Conservation (phyloP, 2,797 vertebrate species). For the Accipiter fasciatus region DNA sequence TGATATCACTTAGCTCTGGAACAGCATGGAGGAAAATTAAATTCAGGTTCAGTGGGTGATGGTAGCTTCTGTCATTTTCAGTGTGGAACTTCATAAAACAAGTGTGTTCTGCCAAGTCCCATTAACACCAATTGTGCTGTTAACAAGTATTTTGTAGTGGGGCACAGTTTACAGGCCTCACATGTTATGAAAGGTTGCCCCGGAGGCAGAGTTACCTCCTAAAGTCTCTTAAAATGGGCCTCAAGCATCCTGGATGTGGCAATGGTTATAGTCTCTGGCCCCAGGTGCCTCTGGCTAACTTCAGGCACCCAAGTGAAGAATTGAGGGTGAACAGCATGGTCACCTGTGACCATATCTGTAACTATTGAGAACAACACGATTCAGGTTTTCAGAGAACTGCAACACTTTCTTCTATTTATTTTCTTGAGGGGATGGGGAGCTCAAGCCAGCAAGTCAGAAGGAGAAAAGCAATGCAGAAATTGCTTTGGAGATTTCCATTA, state of each 20-base stretch:
- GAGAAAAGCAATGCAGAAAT: neutral
- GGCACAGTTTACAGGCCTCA: neutral
- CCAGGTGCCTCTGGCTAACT: neutral
- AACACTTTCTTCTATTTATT: neutral
- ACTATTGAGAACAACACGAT: neutral
- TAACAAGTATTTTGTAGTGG: neutral
- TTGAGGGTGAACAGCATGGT: neutral
- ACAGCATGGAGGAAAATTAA: neutral
- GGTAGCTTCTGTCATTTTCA: neutral
- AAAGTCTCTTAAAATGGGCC: neutral
- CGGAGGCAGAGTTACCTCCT: neutral
- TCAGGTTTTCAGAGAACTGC: neutral
- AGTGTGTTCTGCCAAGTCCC: neutral
- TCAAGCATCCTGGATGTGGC: neutral
- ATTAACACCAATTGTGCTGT: neutral
- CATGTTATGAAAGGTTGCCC: neutral
- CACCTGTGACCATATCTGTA: neutral
- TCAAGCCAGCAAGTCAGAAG: neutral
- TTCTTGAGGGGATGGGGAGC: neutral
- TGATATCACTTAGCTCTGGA: neutral
- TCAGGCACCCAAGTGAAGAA: neutral
- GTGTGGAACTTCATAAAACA: neutral
- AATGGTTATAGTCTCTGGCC: neutral
- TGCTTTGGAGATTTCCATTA: neutral
- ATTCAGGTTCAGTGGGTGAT: constrained; percentile 1